Evolutionary conservation across 1,140 invertebrate species (phyloP), one percentile per base, ranked within the genome.

Genomic region (Drosophila saltans): DNA sequence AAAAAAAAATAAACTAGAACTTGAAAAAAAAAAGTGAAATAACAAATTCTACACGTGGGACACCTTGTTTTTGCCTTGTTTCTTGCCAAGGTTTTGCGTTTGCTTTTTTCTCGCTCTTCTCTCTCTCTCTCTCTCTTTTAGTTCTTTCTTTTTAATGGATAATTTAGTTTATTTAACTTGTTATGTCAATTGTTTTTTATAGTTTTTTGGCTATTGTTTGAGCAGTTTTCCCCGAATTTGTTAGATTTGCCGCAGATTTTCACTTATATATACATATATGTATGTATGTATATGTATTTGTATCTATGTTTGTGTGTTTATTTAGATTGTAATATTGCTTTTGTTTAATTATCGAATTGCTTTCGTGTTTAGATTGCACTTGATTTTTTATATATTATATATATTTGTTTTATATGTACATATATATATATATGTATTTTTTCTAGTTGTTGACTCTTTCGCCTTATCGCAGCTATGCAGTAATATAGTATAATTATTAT

Each of bases 1-100:
- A 73, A 63, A 52, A 64, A 66, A 55, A 72, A 59, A 59, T 40
- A 45, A 45, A 67, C 60, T 66, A 56, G 36, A 60, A 61, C 39
- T 26, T 30, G 40, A 73, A 56, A 64, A 69, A 69, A 48, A 52
- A 52, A 26, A 48, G 45, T 52, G 45, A 52, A 52, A 52, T 52
- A 52, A 52, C 45, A 52, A 52, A 52, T 52, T 52, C 45, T 52
- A 52, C 45, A 52, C 45, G 45, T 52, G 45, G 45, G 45, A 52
- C 45, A 52, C 45, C 21, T 52, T 52, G 45, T 52, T 52, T 52
- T 52, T 52, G 45, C 45, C 45, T 52, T 52, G 45, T 52, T 52
- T 52, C 21, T 52, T 52, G 45, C 45, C 45, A 52, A 52, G 45
- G 45, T 52, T 52, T 52, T 52, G 3, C 6, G 6, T 36, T 36